These are phyloP conservation scores for Lutraria rhynchaena DNA, from an alignment of 1,140 invertebrate species.

Conservation along the genomic window DNA sequence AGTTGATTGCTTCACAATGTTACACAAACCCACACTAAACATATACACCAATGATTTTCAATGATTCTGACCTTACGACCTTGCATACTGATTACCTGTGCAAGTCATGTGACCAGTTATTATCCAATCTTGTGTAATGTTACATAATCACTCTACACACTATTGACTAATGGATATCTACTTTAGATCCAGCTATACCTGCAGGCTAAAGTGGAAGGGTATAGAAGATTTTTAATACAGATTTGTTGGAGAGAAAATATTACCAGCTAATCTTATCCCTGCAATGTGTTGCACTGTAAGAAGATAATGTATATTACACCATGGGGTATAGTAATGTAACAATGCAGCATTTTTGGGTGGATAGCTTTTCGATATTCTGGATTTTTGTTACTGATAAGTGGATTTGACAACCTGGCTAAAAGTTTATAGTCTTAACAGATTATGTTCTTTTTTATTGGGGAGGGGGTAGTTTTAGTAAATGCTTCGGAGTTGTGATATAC, in stretches of 20 bases:
- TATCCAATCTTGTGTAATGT: conserved; percentile 49
- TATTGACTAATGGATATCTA: conserved; percentile 52
- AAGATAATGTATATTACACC: no score
- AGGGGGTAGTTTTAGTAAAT: no score
- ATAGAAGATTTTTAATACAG: no score
- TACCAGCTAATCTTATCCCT: conserved; percentile 36
- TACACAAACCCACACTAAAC: conserved; percentile 42
- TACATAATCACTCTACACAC: conserved; percentile 47
- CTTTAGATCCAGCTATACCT: conserved; percentile 1
- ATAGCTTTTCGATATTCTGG: no score
- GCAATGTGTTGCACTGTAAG: no score
- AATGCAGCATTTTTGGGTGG: no score
- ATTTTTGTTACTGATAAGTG: no score
- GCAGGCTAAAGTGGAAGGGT: conserved; percentile 1
- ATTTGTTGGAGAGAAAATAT: conserved; percentile 25
- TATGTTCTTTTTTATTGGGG: no score
- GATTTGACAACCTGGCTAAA: no score
- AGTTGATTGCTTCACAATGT: conserved; percentile 44
- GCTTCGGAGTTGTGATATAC: no score
- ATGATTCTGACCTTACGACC: conserved; percentile 55
- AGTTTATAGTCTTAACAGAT: no score
- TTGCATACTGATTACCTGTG: conserved; percentile 46
- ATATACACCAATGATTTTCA: conserved; percentile 56
- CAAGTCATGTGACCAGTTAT: conserved; percentile 42
- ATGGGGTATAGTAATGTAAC: no score